Conservation (phyloP, 2,113 vertebrate species). For the Sterrhoptilus dennistouni region DNA sequence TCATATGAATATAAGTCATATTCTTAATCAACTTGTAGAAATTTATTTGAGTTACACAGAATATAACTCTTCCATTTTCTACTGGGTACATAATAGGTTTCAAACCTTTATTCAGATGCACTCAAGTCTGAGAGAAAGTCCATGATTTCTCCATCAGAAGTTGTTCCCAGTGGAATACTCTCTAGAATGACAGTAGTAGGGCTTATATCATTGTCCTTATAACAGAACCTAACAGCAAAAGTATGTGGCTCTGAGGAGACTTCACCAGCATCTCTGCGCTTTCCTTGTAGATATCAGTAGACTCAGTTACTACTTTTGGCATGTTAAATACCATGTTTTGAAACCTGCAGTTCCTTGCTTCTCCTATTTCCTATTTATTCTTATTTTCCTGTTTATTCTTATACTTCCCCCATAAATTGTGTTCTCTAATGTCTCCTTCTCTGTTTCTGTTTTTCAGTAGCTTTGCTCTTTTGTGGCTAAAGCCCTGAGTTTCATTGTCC, state of each 20-base stretch:
- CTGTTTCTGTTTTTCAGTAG: not conserved
- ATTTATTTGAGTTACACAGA: not conserved
- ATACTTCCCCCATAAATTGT: not conserved
- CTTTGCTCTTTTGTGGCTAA: not conserved
- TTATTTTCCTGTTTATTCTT: not conserved
- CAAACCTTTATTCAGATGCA: not conserved
- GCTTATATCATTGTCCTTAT: not conserved
- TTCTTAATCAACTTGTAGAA: constrained; percentile 9
- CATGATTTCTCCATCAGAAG: not conserved
- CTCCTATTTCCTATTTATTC: not conserved
- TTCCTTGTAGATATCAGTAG: not conserved
- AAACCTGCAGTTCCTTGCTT: not conserved
- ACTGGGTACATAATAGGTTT: not conserved
- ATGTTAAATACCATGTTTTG: not conserved
- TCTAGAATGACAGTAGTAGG: not conserved
- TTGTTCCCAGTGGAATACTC: not conserved
- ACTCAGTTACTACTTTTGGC: not conserved
- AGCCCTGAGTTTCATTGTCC: not conserved
- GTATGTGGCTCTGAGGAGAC: not conserved
- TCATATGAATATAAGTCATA: not conserved
- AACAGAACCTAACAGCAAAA: not conserved
- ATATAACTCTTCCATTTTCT: not conserved
- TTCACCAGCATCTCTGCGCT: not conserved
- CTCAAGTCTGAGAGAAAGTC: not conserved
- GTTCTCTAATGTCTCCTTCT: not conserved